phyloP scores from a whole-genome alignment of 2,113 vertebrate genomes.

The Plecotus auritus region DNA sequence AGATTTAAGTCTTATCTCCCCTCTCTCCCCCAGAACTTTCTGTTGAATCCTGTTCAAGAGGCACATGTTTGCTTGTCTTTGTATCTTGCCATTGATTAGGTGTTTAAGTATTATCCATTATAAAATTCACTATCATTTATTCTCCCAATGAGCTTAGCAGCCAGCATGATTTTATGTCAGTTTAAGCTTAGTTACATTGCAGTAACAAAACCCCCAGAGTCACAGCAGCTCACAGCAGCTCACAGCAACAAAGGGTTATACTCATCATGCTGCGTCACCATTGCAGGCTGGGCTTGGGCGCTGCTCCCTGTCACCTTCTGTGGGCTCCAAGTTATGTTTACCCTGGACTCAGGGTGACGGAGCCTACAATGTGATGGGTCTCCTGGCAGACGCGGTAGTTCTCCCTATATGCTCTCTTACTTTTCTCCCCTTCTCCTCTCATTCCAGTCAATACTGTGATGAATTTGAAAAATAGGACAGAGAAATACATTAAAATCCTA shows the following conservation, averaged over 20 bases:
- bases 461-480: background rate
- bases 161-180: background rate
- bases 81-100: background rate
- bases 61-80: background rate
- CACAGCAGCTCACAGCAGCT: background rate
- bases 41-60: background rate
- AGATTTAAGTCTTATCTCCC: background rate
- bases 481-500: background rate
- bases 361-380: background rate
- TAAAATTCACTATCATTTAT: background rate
- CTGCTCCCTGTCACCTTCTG: background rate
- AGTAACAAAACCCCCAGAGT: background rate
- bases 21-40: background rate
- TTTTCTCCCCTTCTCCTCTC: background rate
- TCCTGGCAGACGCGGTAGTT: background rate
- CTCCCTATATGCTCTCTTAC: background rate
- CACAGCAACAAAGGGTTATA: background rate
- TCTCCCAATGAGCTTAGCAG: background rate
- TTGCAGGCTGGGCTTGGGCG: background rate
- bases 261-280: background rate
- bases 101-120: background rate
- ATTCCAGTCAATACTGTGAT: background rate
- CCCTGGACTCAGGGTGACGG: background rate
- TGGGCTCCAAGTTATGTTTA: background rate
- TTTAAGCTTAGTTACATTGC: background rate